phyloP scores from a whole-genome alignment of 2,797 vertebrate genomes.

The Hydrophis major region DNA sequence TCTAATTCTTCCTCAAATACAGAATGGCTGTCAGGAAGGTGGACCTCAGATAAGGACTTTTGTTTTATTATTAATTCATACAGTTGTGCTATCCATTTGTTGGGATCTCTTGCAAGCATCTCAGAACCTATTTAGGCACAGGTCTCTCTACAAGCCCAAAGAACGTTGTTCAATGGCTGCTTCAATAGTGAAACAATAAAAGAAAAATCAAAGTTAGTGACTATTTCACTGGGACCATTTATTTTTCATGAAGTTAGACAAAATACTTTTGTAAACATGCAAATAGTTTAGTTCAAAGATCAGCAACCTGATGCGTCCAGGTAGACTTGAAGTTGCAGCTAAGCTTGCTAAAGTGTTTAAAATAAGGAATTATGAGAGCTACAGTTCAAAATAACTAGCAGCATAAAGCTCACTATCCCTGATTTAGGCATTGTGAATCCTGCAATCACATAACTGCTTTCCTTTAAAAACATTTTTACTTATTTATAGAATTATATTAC shows the following conservation, averaged over 20 bases:
- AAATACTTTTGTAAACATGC: background rate
- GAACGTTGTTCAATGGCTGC: background rate
- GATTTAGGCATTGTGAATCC: background rate
- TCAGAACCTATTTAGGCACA: background rate
- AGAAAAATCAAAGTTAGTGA: background rate
- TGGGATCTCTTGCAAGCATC: background rate
- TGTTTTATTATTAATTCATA: background rate
- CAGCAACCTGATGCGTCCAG: background rate
- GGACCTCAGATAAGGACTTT: background rate
- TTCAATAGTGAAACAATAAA: background rate
- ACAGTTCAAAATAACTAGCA: background rate
- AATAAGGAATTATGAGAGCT: background rate
- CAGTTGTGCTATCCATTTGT: background rate
- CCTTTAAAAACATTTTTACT: background rate
- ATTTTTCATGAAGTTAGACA: background rate
- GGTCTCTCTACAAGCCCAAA: background rate
- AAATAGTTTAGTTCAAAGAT: background rate
- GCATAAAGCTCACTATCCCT: background rate
- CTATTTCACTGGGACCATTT: background rate
- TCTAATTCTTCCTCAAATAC: background rate
- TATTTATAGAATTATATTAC: background rate
- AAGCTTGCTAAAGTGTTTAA: background rate
- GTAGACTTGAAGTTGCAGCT: background rate
- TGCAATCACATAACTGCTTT: background rate
- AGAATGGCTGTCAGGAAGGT: background rate